Evolutionary conservation across 2,888 invertebrate genomes (phyloP), one percentile per base, ranked within the genome.

Genomic region (Tetranychus piercei): DNA sequence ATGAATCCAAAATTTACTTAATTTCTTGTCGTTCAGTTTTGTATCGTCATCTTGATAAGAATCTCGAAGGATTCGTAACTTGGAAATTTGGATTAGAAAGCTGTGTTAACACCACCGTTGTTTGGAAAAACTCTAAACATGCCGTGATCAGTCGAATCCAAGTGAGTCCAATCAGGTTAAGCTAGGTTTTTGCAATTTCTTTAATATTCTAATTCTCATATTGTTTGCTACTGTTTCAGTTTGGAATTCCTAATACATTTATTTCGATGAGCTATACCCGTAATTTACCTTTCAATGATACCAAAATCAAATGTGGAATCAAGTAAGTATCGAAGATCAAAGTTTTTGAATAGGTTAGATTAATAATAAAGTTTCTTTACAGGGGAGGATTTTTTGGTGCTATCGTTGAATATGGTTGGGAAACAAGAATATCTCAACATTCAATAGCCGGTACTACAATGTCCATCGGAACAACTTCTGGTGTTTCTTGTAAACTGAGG

Each of bases 371-470:
- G 1, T 64, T 18, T 23, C 22, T 69, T 0, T 69, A 8, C 20
- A 92, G 91, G 82, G 85, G 88, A 71, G 92, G 94, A 18, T 91
- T 92, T 0, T 91, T 92, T 82, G 94, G 94, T 7, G 89, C 88
- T 4, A 85, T 90, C 75, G 84, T 92, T 0, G 94, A 95, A 81
- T 95, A 94, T 81, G 94, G 94, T 0, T 90, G 90, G 1, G 94
- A 95, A 81, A 94, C 94, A 80, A 92, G 91, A 82, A 87, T 96
- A 44, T 92, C 94, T 0, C 89, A 92, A 82, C 91, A 93, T 80
- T 94, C 91, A 81, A 88, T 89, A 69, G 84, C 95, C 1, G 89
- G 90, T 0, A 94, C 94, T 1, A 87, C 91, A 0, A 89, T 96
- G 66, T 87, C 88, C 77, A 84, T 95, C 22, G 94, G 94, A 3